Percentiles rank a stretch among this genome's conserved stretches.
Conservation (phyloP, 2,113 vertebrate species). For the Xenus cinereus region DNA sequence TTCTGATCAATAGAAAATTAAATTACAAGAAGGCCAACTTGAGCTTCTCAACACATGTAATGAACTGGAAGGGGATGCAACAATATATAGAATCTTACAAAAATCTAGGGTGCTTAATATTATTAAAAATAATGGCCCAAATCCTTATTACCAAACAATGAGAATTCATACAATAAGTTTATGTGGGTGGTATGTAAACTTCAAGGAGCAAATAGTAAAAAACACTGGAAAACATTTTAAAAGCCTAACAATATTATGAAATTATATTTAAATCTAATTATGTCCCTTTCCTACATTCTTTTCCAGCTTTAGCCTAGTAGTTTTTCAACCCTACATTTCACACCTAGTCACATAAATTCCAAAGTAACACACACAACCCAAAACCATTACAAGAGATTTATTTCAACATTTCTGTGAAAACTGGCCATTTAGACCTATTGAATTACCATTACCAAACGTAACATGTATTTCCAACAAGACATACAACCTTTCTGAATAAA, state of each 20-base stretch:
- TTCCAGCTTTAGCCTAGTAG: accelerated
- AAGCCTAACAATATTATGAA: background rate
- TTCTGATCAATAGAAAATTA: background rate
- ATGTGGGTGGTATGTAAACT: accelerated
- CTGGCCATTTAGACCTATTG: accelerated
- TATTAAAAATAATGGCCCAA: background rate
- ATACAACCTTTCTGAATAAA: accelerated
- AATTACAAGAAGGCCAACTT: background rate
- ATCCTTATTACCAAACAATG: accelerated
- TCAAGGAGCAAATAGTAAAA: background rate
- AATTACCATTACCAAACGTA: accelerated
- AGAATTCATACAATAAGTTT: background rate
- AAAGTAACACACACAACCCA: accelerated
- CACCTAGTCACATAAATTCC: accelerated
- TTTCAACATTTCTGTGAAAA: background rate
- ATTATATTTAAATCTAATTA: accelerated
- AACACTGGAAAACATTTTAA: accelerated
- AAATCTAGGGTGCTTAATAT: accelerated
- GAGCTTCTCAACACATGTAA: background rate
- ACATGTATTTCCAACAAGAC: accelerated
- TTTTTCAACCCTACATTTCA: background rate
- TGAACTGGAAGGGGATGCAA: background rate
- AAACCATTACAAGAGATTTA: accelerated
- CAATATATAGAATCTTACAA: accelerated
- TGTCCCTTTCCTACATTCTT: background rate